Percentiles rank a stretch among this genome's conserved stretches.
phyloP scores from a whole-genome alignment of 2,797 vertebrate species.

The Halcyon leucocephala region DNA sequence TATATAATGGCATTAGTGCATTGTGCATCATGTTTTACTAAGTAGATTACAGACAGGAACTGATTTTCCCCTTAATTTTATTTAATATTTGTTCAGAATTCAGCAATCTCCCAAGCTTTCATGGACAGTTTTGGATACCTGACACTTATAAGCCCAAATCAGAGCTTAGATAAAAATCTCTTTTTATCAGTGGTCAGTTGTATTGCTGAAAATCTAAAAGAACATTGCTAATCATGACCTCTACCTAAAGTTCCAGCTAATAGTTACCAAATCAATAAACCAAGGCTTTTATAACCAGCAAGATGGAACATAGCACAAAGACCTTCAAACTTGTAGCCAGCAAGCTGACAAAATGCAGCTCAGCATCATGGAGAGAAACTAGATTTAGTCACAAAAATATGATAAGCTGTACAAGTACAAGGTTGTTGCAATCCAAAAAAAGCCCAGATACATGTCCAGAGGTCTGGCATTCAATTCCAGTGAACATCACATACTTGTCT shows the following conservation, averaged over 20 bases:
- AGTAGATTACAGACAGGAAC: neutral
- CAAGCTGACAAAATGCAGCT: neutral
- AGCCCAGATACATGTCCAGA: neutral
- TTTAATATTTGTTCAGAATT: neutral
- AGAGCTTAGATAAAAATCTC: neutral
- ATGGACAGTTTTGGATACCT: neutral
- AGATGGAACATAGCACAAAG: neutral
- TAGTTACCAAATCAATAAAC: neutral
- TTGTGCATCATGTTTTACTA: neutral
- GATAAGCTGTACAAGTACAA: neutral
- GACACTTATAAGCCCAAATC: neutral
- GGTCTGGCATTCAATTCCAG: neutral
- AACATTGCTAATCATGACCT: neutral
- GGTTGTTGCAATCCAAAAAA: neutral
- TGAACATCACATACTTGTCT: neutral
- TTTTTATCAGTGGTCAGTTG: neutral
- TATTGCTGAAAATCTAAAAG: neutral
- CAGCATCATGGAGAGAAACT: neutral
- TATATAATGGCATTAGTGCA: neutral
- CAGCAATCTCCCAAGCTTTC: neutral
- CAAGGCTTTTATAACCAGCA: neutral
- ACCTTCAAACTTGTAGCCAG: neutral
- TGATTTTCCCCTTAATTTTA: neutral
- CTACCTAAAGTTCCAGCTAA: neutral
- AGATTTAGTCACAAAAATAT: conserved; percentile 6